Conservation (phyloP, 1,140 invertebrate genomes). For the Chlorops oryzae region DNA sequence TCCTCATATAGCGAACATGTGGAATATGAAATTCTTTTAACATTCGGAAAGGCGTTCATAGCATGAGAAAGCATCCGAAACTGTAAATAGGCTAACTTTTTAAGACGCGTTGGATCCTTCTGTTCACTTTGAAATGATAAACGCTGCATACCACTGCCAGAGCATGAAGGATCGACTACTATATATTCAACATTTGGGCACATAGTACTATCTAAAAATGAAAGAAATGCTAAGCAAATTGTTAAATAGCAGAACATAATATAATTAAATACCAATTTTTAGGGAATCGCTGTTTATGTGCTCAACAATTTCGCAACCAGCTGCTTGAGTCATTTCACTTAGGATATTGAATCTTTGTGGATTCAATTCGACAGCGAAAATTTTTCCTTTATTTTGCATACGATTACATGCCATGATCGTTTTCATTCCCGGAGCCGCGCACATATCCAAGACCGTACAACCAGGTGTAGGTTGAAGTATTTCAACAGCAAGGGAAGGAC, state of each 20-base stretch:
- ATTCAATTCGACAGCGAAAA: constrained; percentile 79
- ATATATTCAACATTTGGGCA: constrained; percentile 78
- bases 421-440: constrained; percentile 96
- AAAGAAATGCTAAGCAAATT: neutral
- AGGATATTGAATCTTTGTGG: constrained; percentile 60
- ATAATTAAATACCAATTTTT: constrained; percentile 56
- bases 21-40: constrained; percentile 84
- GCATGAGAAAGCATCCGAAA: constrained; percentile 79
- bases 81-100: constrained; percentile 74
- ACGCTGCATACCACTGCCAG: constrained; percentile 77
- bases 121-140: constrained; percentile 41
- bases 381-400: constrained; percentile 69
- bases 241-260: neutral
- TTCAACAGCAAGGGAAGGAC: constrained; percentile 78
- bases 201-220: constrained; percentile 30
- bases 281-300: constrained; percentile 67
- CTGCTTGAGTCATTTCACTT: constrained; percentile 56
- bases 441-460: constrained; percentile 78
- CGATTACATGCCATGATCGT: constrained; percentile 80
- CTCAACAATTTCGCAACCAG: constrained; percentile 61
- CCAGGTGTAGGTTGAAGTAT: constrained; percentile 65
- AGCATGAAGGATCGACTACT: constrained; percentile 92
- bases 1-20: constrained; percentile 85
- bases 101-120: constrained; percentile 52
- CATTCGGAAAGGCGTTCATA: constrained; percentile 72